Evolutionary conservation across 1,140 invertebrate species (phyloP), one percentile per base, ranked within the genome.

Genomic region (Neodiprion lecontei): DNA sequence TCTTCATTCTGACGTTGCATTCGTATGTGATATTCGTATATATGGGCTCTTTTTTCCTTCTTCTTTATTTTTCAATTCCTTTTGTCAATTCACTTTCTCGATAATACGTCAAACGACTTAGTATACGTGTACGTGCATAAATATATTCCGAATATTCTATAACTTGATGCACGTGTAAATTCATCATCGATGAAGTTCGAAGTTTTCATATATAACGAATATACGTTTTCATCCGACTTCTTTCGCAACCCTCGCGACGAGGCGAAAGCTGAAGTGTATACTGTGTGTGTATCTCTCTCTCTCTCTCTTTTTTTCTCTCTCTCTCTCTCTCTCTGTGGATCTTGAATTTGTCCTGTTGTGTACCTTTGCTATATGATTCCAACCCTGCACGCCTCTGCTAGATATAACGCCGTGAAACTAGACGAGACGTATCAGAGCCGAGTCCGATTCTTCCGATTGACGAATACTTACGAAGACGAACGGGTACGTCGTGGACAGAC

Each of bases 271-370:
- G 1, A 40, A 40, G 5, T 40, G 28, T 40, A 5, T 40, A 5
- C 50, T 40, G 14, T 47, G 50, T 48, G 69, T 48, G 69, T 70
- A 28, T 17, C 40, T 40, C 47, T 70, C 28, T 69, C 67, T 12
- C 8, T 40, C 17, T 17, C 17, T 69, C 0, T 21, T 1, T 14
- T 8, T 69, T 1, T 69, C 10, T 47, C 48, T 5, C 69, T n/a
- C 76, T 76, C 72, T 74, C 17, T 21, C 17, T 21, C 17, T 21
- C 17, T 21, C 17, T 21, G 17, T 21, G 17, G 0, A 48, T 23
- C 70, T 9, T 66, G 72, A 1, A 77, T 78, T 74, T 72, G 70
- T 48, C 75, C 77, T 53, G 14, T 14, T n/a, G 21, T n/a, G 21
- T 67, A 17, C 40, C 48, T 49, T 61, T 61, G 53, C 2, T 61